These are phyloP conservation scores for Nymphalis c-album DNA, from an alignment of 2,888 invertebrate species.

Conservation along the genomic window DNA sequence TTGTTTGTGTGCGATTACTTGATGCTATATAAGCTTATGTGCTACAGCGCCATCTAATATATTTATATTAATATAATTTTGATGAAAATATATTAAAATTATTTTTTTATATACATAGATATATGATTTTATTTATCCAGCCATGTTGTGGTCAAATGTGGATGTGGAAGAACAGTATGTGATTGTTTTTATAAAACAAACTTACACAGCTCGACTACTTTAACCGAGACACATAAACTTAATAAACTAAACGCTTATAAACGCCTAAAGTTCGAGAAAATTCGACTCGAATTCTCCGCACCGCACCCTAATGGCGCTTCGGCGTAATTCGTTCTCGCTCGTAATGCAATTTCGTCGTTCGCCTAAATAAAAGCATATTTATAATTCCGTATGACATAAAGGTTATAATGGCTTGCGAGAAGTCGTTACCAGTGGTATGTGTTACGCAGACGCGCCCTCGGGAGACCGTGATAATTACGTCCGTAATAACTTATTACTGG, in stretches of 20 bases:
- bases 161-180: too few relatives aligned
- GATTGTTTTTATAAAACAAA: too few relatives aligned
- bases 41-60: too few relatives aligned
- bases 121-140: too few relatives aligned
- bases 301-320: slow-evolving; percentile 26
- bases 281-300: slow-evolving; percentile 16
- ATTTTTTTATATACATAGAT: too few relatives aligned
- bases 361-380: slow-evolving; percentile 29
- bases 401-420: slow-evolving; percentile 31
- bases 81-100: too few relatives aligned
- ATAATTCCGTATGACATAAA: slow-evolving; percentile 32
- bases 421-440: slow-evolving; percentile 7
- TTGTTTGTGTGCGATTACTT: too few relatives aligned
- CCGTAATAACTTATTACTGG: slow-evolving; percentile 41
- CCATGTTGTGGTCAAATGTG: too few relatives aligned
- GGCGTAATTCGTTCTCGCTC: slow-evolving; percentile 22
- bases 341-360: slow-evolving; percentile 28
- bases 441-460: slow-evolving; percentile 13
- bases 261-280: slow-evolving; percentile 15
- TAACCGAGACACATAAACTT: not conserved
- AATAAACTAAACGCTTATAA: slow-evolving; percentile 2
- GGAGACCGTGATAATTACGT: slow-evolving; percentile 39
- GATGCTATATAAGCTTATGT: too few relatives aligned
- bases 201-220: not conserved
- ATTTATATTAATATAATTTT: too few relatives aligned